These are phyloP conservation scores for Musca vetustissima DNA, from an alignment of 1,140 invertebrate species.

Conservation along the genomic window DNA sequence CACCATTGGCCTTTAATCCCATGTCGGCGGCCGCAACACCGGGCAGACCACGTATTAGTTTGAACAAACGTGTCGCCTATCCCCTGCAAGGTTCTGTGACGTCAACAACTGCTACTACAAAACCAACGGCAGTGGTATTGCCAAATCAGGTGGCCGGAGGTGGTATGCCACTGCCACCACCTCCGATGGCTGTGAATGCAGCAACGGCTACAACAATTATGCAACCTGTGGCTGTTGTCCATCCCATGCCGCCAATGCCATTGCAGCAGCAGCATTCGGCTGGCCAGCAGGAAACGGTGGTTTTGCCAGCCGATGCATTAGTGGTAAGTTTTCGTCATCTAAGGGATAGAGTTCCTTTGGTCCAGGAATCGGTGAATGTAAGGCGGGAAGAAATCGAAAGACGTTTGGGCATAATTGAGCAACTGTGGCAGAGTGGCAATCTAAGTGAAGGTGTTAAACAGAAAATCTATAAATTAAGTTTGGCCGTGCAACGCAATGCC, in stretches of 20 bases:
- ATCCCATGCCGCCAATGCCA: constrained; percentile 27
- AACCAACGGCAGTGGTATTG: constrained; percentile 26
- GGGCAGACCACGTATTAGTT: constrained; percentile 43
- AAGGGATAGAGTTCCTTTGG: neutral
- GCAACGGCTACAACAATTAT: constrained; percentile 1
- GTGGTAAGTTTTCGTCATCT: constrained; percentile 10
- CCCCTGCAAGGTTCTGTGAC: constrained; percentile 34
- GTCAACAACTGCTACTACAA: constrained; percentile 9
- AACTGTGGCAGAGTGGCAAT: constrained; percentile 25
- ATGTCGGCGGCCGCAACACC: constrained; percentile 24
- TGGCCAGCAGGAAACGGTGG: neutral
- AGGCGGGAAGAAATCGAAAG: constrained; percentile 24
- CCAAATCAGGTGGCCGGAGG: constrained; percentile 17
- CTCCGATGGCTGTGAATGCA: constrained; percentile 24
- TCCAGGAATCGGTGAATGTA: constrained; percentile 21
- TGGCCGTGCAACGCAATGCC: neutral
- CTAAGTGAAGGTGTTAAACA: constrained; percentile 11
- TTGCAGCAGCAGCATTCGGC: too few relatives aligned
- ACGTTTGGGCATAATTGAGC: constrained; percentile 25
- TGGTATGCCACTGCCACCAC: neutral
- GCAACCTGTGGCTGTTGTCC: constrained; percentile 37
- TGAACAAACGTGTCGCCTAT: constrained; percentile 47
- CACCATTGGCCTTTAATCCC: constrained; percentile 35
- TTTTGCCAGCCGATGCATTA: constrained; percentile 1
- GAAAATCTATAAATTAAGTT: constrained; percentile 19